phyloP scores from a whole-genome alignment of 2,113 vertebrate species.

The Clarias magur region DNA sequence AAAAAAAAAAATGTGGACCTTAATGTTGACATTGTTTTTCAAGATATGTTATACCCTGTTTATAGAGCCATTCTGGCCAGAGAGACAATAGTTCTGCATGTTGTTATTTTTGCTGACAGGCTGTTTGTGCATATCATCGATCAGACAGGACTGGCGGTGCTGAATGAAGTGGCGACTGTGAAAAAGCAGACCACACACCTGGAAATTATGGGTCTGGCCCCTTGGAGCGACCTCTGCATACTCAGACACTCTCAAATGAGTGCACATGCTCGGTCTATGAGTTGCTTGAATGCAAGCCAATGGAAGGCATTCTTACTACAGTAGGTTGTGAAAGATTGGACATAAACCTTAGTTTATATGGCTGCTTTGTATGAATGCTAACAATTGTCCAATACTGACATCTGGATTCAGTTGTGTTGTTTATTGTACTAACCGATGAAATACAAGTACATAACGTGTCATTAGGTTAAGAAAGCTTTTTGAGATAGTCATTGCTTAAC shows the following conservation, averaged over 20 bases:
- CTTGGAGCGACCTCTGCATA: background rate
- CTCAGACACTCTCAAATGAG: conserved; percentile 2
- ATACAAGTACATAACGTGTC: background rate
- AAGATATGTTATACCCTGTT: background rate
- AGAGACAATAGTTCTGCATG: background rate
- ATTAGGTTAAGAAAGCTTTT: background rate
- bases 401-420: background rate
- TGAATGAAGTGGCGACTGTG: background rate
- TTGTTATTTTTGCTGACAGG: background rate
- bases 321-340: background rate
- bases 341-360: background rate
- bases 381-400: background rate
- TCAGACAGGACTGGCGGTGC: background rate
- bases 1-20: background rate
- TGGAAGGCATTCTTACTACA: background rate
- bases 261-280: background rate
- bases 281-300: background rate
- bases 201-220: background rate
- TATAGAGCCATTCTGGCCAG: background rate
- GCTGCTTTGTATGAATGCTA: background rate
- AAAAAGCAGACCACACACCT: conserved; percentile 1
- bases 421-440: background rate
- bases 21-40: background rate
- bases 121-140: background rate
- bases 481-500: background rate